Conservation (phyloP, 1,140 invertebrate genomes). For the Thalassaphorura encarpata region DNA sequence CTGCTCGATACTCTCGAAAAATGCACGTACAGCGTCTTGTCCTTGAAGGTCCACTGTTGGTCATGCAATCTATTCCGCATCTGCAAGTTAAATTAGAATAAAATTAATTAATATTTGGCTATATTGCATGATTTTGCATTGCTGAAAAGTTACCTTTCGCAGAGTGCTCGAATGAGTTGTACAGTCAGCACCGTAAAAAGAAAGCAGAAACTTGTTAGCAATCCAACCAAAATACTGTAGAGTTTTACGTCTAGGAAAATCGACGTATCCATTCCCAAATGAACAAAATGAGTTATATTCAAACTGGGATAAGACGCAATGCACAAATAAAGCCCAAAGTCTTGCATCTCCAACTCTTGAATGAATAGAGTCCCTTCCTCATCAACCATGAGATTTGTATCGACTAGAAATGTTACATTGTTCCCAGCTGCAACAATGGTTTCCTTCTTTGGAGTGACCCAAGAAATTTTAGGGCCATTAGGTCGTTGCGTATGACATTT, state of each 20-base stretch:
- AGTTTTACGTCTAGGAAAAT: slow-evolving; percentile 72
- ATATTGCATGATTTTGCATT: not conserved
- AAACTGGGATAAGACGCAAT: slow-evolving; percentile 70
- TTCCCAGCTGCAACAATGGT: not conserved
- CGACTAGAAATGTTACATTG: not conserved
- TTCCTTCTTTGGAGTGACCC: slow-evolving; percentile 61
- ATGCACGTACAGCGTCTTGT: slow-evolving; percentile 36
- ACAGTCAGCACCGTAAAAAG: slow-evolving; percentile 63
- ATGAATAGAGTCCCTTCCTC: slow-evolving; percentile 59
- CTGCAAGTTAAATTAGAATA: slow-evolving; percentile 31
- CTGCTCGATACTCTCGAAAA: slow-evolving; percentile 77
- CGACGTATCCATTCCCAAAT: slow-evolving; percentile 66
- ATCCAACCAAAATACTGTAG: slow-evolving; percentile 68
- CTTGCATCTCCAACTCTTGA: slow-evolving; percentile 52
- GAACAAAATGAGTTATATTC: slow-evolving; percentile 59
- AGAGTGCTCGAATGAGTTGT: slow-evolving; percentile 59
- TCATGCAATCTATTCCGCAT: slow-evolving; percentile 32
- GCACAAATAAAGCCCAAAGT: slow-evolving; percentile 80
- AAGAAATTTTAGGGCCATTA: slow-evolving; percentile 65
- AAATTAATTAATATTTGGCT: not conserved
- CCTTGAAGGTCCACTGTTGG: no score
- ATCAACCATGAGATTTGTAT: slow-evolving; percentile 33
- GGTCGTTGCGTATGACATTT: slow-evolving; percentile 66
- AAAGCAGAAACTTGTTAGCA: slow-evolving; percentile 63
- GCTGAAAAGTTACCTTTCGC: slow-evolving; percentile 51